phyloP scores from a whole-genome alignment of 1,140 invertebrate species.

The Hirudo medicinalis region DNA sequence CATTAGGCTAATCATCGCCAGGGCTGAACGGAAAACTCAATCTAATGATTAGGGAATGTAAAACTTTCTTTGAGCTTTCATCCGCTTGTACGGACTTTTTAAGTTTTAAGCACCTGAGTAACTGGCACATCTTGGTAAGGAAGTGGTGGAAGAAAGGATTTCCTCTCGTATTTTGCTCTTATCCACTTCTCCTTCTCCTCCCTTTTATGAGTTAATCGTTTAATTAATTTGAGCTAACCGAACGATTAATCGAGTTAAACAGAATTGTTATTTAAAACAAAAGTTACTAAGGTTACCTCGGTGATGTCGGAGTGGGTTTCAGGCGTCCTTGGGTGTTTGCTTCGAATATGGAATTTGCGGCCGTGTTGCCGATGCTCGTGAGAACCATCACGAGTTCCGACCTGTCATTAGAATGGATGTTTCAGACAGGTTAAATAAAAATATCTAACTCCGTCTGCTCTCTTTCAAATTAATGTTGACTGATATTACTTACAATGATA shows the following conservation, averaged over 20 bases:
- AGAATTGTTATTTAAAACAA: background rate
- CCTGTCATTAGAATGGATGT: constrained; percentile 45
- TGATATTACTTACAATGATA: no score
- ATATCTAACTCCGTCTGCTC: background rate
- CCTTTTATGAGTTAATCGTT: constrained; percentile 28
- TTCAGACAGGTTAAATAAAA: background rate
- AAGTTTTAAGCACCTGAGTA: constrained; percentile 33
- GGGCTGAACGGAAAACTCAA: background rate
- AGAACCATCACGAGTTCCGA: constrained; percentile 80
- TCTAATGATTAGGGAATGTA: background rate
- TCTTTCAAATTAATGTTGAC: background rate
- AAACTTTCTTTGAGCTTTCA: no score
- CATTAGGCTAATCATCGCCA: background rate
- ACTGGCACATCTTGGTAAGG: constrained; percentile 42
- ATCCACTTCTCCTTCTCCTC: constrained; percentile 78
- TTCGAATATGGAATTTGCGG: constrained; percentile 89
- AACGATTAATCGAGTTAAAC: background rate
- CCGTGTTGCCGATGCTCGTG: constrained; percentile 75
- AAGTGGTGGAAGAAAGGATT: constrained; percentile 62
- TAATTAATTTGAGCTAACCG: background rate
- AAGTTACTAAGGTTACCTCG: constrained; percentile 29
- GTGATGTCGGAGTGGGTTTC: constrained; percentile 47
- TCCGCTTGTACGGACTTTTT: background rate
- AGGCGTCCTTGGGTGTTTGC: constrained; percentile 47
- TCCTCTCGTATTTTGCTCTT: constrained; percentile 71